Evolutionary conservation across 1,140 invertebrate genomes (phyloP).

Genomic region (Mesaphorura yosii): DNA sequence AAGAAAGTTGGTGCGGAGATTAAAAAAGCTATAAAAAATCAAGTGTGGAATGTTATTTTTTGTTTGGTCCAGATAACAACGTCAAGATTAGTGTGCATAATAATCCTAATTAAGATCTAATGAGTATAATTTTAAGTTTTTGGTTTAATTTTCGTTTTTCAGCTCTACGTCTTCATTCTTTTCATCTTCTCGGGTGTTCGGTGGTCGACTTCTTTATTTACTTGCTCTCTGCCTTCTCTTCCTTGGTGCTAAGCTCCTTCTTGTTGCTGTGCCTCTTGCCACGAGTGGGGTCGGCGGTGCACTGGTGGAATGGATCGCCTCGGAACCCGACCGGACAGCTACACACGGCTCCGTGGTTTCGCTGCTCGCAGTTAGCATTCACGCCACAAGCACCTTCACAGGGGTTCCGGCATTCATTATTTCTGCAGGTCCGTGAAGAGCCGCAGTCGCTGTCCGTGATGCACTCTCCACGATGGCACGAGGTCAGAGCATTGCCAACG

Average conservation of each 20-base stretch:
- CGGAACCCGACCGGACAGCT: constrained; percentile 11
- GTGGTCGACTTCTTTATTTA: not conserved
- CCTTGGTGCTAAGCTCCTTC: not conserved
- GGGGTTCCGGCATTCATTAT: constrained; percentile 36
- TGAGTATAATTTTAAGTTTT: too few species aligned
- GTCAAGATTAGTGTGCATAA: too few species aligned
- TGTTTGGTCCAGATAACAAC: too few species aligned
- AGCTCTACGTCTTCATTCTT: too few species aligned
- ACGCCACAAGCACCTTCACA: constrained; percentile 21
- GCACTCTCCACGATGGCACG: constrained; percentile 60
- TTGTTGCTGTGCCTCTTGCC: constrained; percentile 10
- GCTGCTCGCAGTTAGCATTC: constrained; percentile 41
- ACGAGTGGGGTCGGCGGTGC: constrained; percentile 19
- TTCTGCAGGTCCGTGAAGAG: constrained; percentile 57
- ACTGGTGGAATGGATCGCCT: constrained; percentile 22
- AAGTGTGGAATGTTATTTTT: too few species aligned
- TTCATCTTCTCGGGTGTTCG: too few species aligned
- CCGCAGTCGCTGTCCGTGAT: constrained; percentile 57
- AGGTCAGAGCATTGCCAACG: constrained; percentile 58
- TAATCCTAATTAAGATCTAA: too few species aligned
- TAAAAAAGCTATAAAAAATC: too few species aligned
- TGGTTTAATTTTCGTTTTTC: too few species aligned
- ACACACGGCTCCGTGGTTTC: constrained; percentile 71
- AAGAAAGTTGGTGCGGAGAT: too few species aligned
- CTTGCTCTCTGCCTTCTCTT: not conserved